phyloP scores from a whole-genome alignment of 2,888 invertebrate species.

The Carcina quercana region DNA sequence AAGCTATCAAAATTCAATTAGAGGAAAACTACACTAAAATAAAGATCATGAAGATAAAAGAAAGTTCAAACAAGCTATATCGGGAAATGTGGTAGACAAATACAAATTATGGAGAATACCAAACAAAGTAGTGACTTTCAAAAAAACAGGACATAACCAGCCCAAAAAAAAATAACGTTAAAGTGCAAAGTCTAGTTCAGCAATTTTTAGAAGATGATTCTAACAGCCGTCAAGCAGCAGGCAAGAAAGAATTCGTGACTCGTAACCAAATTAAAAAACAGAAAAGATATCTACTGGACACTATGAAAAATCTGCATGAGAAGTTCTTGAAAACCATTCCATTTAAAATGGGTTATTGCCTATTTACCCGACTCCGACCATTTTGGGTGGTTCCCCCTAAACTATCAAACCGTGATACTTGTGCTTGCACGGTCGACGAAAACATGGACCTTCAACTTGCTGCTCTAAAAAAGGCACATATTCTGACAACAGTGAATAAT shows the following conservation, averaged over 20 bases:
- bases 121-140: too few species aligned
- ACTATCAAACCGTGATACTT: neutral
- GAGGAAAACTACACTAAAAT: too few species aligned
- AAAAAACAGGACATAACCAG: too few species aligned
- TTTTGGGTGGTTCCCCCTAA: neutral
- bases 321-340: neutral
- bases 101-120: too few species aligned
- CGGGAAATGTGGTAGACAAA: too few species aligned
- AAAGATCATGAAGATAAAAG: too few species aligned
- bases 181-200: too few species aligned
- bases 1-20: too few species aligned
- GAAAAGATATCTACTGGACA: neutral
- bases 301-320: neutral
- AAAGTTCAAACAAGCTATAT: too few species aligned
- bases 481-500: constrained; percentile 16
- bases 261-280: neutral
- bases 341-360: neutral
- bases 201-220: neutral
- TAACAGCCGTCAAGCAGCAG: constrained; percentile 1
- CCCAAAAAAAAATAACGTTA: too few species aligned
- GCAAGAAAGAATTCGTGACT: constrained; percentile 2
- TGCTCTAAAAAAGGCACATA: constrained; percentile 14
- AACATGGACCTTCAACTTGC: constrained; percentile 13
- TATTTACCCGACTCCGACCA: neutral
- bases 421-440: neutral